A percentile compares a stretch with the other conserved stretches of the same genome.
phyloP scores from a whole-genome alignment of 2,797 vertebrate genomes.

The Parauchenoglanis ngamensis region DNA sequence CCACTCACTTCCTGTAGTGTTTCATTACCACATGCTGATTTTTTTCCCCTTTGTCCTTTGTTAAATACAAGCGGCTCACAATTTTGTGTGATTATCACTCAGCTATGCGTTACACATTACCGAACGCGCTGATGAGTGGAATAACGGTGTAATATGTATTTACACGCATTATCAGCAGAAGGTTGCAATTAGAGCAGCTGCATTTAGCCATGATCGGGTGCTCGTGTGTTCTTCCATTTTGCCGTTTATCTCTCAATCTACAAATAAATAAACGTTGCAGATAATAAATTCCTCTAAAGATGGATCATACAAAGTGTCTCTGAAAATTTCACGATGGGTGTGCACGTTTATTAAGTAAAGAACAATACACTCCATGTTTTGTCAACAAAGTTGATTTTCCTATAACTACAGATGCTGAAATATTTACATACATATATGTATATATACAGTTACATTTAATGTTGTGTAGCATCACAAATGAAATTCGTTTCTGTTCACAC shows the following conservation, averaged over 20 bases:
- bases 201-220: background rate
- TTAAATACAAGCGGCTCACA: background rate
- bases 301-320: too few relatives aligned
- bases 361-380: background rate
- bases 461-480: background rate
- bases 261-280: too few relatives aligned
- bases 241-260: background rate
- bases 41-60: too few relatives aligned
- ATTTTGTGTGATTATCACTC: slow-evolving; percentile 3
- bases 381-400: too few relatives aligned
- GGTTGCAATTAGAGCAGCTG: slow-evolving; percentile 13
- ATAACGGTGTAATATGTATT: slow-evolving; percentile 1
- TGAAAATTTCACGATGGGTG: background rate
- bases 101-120: slow-evolving; percentile 1
- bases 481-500: background rate
- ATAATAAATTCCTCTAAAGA: too few relatives aligned
- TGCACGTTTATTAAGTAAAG: too few relatives aligned
- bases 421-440: too few relatives aligned
- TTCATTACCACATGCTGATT: slow-evolving; percentile 23
- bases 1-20: slow-evolving; percentile 6
- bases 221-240: background rate
- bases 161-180: background rate
- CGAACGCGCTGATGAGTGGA: background rate
- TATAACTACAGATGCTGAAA: too few relatives aligned
- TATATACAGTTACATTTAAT: background rate